Evolutionary conservation across 2,113 vertebrate genomes (phyloP), one percentile per base, ranked within the genome.

Genomic region (Ibidorhyncha struthersii): DNA sequence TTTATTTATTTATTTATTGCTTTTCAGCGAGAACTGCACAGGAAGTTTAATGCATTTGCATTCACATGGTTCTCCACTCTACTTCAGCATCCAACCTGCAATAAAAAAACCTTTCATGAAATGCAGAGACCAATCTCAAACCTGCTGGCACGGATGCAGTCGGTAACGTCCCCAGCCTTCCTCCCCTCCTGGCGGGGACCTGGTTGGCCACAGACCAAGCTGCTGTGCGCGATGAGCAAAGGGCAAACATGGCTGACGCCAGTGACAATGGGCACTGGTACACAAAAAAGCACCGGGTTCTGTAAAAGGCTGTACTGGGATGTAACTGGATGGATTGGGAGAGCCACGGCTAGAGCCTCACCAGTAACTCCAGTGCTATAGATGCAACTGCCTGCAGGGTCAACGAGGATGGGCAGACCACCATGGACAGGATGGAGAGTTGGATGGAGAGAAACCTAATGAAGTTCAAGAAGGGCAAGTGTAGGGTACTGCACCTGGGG

Each of bases 161-260:
- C 76, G 47, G 62, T 47, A 52, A 61, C 8, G 10, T 63, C n/a
- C 55, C n/a, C 1, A 14, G 30, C 23, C 23, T 20, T 86, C 49
- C 41, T 80, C 20, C 15, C 15, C 20, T 80, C 69, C 67, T 8
- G 0, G 34, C 55, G 66, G 20, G 53, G 30, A 88, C 47, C 71
- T 43, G 73, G 26, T 45, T 89, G 90, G 69, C 27, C 38, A 65
- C 55, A 88, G 81, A 79, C 52, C 49, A 49, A 49, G 49, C 49
- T 22, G 49, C 49, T 5, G 0, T 2, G 19, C 7, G 50, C 2
- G 18, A 53, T 38, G 55, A 38, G 61, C n/a, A 66, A n/a, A 70
- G 82, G 86, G 50, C 32, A 95, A 90, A 83, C 47, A 71, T 19
- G 65, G 41, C 58, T 22, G 14, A 91, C 7, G 53, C 86, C 92